Conservation (phyloP, 92 coral and sea anemone genomes). For the Porites evermanni region DNA sequence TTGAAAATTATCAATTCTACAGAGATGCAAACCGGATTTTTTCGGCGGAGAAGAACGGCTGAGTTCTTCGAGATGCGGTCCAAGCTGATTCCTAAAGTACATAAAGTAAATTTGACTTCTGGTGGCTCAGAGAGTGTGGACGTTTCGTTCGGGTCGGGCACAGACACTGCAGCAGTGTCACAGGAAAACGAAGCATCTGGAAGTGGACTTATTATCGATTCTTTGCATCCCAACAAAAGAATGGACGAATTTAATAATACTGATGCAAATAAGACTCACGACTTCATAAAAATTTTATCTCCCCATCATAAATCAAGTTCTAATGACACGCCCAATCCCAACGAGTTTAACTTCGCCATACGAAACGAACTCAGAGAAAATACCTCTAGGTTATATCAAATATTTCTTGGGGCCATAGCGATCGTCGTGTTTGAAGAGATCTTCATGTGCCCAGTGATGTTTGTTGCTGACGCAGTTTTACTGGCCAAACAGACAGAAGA, state of each 20-base stretch:
- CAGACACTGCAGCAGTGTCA: background rate
- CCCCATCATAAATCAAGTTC: conserved; percentile 39
- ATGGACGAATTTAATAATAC: background rate
- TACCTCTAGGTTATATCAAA: conserved; percentile 59
- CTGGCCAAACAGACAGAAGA: conserved; percentile 81
- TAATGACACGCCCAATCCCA: conserved; percentile 5
- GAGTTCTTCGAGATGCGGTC: no score
- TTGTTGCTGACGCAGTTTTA: conserved; percentile 78
- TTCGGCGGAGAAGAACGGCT: conserved; percentile 68
- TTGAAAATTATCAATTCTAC: conserved; percentile 85
- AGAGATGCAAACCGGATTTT: conserved; percentile 91
- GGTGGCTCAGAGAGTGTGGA: conserved; percentile 38
- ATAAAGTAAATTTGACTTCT: background rate
- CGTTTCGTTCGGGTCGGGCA: conserved; percentile 18
- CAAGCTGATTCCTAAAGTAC: conserved; percentile 28
- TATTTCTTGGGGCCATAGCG: conserved; percentile 75
- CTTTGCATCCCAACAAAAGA: conserved; percentile 1
- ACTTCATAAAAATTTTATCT: conserved; percentile 25
- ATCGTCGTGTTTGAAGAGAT: conserved; percentile 64
- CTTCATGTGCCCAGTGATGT: conserved; percentile 72
- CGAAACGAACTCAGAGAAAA: conserved; percentile 72
- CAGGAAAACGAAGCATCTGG: conserved; percentile 38
- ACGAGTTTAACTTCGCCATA: conserved; percentile 48
- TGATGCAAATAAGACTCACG: conserved; percentile 14
- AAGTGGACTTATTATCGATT: conserved; percentile 34